These are phyloP conservation scores for Bubo scandiacus DNA, from an alignment of 2,113 vertebrate species.

Conservation along the genomic window DNA sequence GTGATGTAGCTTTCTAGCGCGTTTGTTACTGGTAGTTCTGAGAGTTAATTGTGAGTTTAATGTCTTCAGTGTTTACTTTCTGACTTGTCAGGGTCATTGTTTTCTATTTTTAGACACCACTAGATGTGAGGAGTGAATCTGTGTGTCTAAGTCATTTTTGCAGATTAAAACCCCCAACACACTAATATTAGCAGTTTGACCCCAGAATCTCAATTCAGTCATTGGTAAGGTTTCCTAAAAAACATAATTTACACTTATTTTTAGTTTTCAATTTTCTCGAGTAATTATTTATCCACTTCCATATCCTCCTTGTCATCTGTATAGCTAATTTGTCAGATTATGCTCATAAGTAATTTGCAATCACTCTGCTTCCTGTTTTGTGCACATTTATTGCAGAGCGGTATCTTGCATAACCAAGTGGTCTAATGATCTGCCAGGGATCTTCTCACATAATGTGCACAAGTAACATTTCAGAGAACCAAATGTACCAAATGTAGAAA, in stretches of 20 bases:
- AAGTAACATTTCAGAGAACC: background rate
- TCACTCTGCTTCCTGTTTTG: slow-evolving; percentile 52
- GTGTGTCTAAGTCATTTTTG: background rate
- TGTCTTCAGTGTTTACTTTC: background rate
- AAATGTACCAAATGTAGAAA: background rate
- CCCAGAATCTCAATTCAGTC: background rate
- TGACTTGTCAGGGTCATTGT: background rate
- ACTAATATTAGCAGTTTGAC: background rate
- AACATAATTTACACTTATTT: slow-evolving; percentile 24
- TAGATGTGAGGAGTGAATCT: background rate
- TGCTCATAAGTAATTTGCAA: slow-evolving; percentile 48
- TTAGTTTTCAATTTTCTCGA: slow-evolving; percentile 21
- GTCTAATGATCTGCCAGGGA: background rate
- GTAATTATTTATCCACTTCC: slow-evolving; percentile 57
- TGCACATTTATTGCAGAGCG: slow-evolving; percentile 1
- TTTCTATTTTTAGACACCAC: background rate
- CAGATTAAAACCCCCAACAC: background rate
- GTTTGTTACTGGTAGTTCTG: background rate
- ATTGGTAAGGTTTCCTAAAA: slow-evolving; percentile 8
- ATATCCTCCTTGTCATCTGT: slow-evolving; percentile 48
- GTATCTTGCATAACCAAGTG: slow-evolving; percentile 40
- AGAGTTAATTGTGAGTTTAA: background rate
- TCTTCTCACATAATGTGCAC: background rate
- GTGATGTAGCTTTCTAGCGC: background rate
- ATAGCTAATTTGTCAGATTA: slow-evolving; percentile 54